These are phyloP conservation scores for Bombylius discolor DNA, from an alignment of 2,888 invertebrate genomes.

Conservation along the genomic window DNA sequence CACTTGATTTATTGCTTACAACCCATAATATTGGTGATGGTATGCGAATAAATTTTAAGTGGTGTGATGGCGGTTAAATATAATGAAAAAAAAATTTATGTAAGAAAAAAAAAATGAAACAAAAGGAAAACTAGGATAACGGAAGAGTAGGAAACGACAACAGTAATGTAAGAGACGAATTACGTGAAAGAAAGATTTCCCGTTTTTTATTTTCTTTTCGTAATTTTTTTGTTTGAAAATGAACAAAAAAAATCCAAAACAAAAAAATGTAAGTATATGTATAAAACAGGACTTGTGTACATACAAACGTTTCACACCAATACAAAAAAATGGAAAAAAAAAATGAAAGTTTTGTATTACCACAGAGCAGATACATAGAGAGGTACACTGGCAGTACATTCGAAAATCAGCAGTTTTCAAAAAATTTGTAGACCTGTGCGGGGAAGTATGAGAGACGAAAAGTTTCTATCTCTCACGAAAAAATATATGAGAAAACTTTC, in stretches of 20 bases:
- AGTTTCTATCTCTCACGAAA: too few relatives aligned
- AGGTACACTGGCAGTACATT: too few relatives aligned
- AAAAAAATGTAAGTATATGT: background rate
- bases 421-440: too few relatives aligned
- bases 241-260: background rate
- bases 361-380: too few relatives aligned
- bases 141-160: background rate
- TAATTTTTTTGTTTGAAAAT: background rate
- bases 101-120: background rate
- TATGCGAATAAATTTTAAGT: conserved; percentile 21
- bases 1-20: conserved; percentile 19
- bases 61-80: conserved; percentile 19
- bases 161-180: conserved; percentile 2
- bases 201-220: background rate
- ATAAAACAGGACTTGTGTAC: background rate
- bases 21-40: conserved; percentile 17
- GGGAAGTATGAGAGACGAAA: too few relatives aligned
- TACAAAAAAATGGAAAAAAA: background rate
- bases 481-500: too few relatives aligned
- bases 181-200: conserved; percentile 5
- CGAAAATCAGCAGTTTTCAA: too few relatives aligned
- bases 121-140: background rate
- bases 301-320: background rate
- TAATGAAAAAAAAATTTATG: background rate
- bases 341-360: too few relatives aligned